Evolutionary conservation across 2,113 vertebrate species (phyloP).

Genomic region (Daubentonia madagascariensis): DNA sequence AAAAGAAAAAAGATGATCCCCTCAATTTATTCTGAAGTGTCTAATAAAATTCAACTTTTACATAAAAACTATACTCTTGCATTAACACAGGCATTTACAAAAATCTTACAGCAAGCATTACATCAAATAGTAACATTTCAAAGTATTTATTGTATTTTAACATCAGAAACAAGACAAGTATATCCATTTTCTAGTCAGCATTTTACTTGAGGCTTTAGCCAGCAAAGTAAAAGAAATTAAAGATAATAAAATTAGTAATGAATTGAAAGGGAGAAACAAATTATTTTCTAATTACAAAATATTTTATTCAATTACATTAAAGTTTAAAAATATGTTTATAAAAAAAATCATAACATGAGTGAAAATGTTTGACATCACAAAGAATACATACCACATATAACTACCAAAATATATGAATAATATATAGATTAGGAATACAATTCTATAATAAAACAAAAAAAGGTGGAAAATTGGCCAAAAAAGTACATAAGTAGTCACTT

Average conservation of each 20-base stretch:
- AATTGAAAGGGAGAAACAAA: not conserved
- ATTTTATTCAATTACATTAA: not conserved
- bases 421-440: not conserved
- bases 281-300: not conserved
- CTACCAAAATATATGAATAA: not conserved
- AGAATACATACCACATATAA: not conserved
- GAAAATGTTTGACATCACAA: not conserved
- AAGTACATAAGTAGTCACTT: not conserved
- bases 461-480: not conserved
- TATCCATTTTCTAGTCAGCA: not conserved
- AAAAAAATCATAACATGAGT: not conserved
- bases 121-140: not conserved
- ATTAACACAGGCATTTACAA: not conserved
- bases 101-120: not conserved
- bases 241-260: not conserved
- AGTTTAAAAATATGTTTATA: not conserved
- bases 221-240: not conserved
- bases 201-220: not conserved
- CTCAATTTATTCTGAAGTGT: not conserved
- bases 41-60: not conserved
- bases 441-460: not conserved
- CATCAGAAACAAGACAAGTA: not conserved
- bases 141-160: not conserved
- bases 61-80: not conserved
- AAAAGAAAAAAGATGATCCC: not conserved